Percentiles rank a stretch among this genome's conserved stretches.
phyloP scores from a whole-genome alignment of 2,113 vertebrate species.

The Scortum barcoo region DNA sequence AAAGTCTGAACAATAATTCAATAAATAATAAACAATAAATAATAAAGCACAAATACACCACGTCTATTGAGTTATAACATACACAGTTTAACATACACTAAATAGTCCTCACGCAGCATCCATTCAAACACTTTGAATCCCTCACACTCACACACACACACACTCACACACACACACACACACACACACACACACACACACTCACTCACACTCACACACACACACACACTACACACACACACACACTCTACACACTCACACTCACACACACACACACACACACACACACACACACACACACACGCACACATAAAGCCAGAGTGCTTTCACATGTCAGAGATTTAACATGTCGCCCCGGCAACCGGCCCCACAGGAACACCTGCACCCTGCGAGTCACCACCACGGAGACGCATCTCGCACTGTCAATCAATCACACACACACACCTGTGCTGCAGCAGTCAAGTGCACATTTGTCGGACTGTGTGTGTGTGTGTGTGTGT shows the following conservation, averaged over 20 bases:
- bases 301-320: conserved; percentile 11
- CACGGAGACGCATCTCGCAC: conserved; percentile 46
- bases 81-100: neutral
- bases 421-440: conserved; percentile 59
- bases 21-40: too few species aligned
- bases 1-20: neutral
- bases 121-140: too few species aligned
- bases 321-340: conserved; percentile 70
- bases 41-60: neutral
- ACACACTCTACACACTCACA: neutral
- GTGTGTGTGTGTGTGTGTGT: conserved; percentile 25
- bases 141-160: conserved; percentile 1
- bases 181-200: neutral
- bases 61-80: neutral
- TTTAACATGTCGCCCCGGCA: conserved; percentile 65
- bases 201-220: neutral
- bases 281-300: conserved; percentile 21
- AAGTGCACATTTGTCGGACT: neutral
- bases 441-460: conserved; percentile 14
- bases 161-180: conserved; percentile 17
- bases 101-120: neutral
- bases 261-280: conserved; percentile 26
- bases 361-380: conserved; percentile 65
- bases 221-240: conserved; percentile 10
- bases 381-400: conserved; percentile 57